phyloP scores from a whole-genome alignment of 2,888 invertebrate genomes.

The Leptinotarsa haldemani region DNA sequence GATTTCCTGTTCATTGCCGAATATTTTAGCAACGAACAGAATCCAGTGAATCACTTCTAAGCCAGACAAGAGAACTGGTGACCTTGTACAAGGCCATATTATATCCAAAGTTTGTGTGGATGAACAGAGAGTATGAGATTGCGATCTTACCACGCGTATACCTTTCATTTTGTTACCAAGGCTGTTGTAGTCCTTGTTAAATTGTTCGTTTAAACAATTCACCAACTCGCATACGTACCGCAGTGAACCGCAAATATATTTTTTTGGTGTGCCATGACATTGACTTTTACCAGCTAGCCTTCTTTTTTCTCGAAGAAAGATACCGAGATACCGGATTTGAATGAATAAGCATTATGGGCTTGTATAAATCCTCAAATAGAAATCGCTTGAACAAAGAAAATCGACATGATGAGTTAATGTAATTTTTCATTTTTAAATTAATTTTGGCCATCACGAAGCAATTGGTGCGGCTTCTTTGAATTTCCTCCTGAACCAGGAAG shows the following conservation, averaged over 20 bases:
- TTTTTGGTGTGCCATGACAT: conserved; percentile 12
- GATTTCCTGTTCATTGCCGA: background rate
- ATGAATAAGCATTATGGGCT: no score
- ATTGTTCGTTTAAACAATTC: background rate
- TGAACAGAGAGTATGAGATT: background rate
- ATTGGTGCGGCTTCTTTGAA: no score
- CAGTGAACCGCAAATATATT: conserved; percentile 4
- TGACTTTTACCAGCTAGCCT: conserved; percentile 12
- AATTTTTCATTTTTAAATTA: no score
- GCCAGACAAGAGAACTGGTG: background rate
- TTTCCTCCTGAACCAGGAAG: no score
- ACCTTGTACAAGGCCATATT: conserved; percentile 5
- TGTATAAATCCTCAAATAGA: background rate
- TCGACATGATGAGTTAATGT: background rate
- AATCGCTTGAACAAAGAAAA: no score
- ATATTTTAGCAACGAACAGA: background rate
- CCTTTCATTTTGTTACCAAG: conserved; percentile 20
- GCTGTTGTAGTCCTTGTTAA: background rate
- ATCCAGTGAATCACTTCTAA: background rate
- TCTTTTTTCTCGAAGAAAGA: background rate
- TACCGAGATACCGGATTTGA: background rate
- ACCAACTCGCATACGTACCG: background rate
- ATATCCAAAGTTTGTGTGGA: background rate
- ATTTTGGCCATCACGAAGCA: no score
- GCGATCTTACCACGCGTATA: background rate